Base-by-base conservation (phyloP, 2,113 vertebrate genomes). In the Chelonoidis abingdonii region DNA sequence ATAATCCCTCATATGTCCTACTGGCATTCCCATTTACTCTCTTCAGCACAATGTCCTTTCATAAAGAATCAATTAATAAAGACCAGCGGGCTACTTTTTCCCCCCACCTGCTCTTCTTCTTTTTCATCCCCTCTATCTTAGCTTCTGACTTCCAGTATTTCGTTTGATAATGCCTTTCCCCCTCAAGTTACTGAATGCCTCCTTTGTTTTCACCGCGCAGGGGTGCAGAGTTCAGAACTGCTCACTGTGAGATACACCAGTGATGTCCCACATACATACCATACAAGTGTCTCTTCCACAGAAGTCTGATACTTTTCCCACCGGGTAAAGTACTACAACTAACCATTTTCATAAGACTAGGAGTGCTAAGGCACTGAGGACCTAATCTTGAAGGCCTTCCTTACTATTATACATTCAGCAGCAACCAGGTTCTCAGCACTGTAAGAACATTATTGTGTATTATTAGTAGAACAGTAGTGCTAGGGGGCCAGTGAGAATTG, bases 261-360 rank as follows among this genome's bases (percentile, higher is more conserved):
- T 44, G 53, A 83, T 81, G 94, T 93, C 52, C 62, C 90, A 62
- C 24, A 88, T 87, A 94, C 53, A 47, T 41, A 78, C 56, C 10
- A 41, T 59, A 80, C 78, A 65, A 1, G 24, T 90, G 38, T 81
- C 90, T 85, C 41, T 44, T 29, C 50, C 87, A 16, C 2, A 35
- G 90, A 88, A 97, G 94, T 41, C 31, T 62, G 79, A 93, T 95
- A 14, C 1, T 52, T 78, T 56, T 94, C 87, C 76, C 89, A 92
- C 91, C 79, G 84, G 92, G 95, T 97, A 97, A 97, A 97, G 95
- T 76, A 96, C 94, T 93, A 95, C 92, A 93, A 96, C 93, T 95
- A 97, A 97, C 96, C 91, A 90, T 94, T 97, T 96, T 96, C 96
- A 96, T 97, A 93, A 95, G 89, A 88, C 84, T 93, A 93, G 93